These are phyloP conservation scores for Protomyctophum bolini DNA, from an alignment of 2,113 vertebrate species.

Conservation along the genomic window DNA sequence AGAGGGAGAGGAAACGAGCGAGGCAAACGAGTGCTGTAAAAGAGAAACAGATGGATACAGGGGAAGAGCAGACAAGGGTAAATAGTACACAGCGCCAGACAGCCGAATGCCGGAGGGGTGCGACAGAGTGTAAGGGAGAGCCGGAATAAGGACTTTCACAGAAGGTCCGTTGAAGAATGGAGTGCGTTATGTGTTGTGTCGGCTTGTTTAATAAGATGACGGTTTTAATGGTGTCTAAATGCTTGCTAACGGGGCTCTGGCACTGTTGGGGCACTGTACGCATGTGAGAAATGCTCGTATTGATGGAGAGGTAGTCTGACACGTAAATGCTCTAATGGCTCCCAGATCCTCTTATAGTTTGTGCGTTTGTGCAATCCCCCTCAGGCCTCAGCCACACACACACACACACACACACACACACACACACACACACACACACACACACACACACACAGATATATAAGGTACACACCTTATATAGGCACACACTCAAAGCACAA, in stretches of 20 bases:
- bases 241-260: constrained; percentile 54
- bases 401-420: too few relatives aligned
- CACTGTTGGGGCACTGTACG: constrained; percentile 27
- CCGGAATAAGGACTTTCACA: constrained; percentile 41
- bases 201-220: constrained; percentile 60
- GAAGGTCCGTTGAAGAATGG: constrained; percentile 59
- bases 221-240: constrained; percentile 63
- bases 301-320: constrained; percentile 45
- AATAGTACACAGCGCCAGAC: constrained; percentile 45
- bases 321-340: constrained; percentile 64
- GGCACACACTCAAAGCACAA: too few relatives aligned
- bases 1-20: neutral
- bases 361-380: constrained; percentile 4
- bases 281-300: neutral
- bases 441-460: too few relatives aligned
- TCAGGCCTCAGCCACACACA: too few relatives aligned
- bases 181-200: constrained; percentile 54
- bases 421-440: too few relatives aligned
- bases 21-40: neutral
- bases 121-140: constrained; percentile 9
- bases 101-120: constrained; percentile 21
- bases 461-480: too few relatives aligned
- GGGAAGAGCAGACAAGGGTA: constrained; percentile 36
- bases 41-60: neutral
- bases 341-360: constrained; percentile 53